Conservation (phyloP, 2,113 vertebrate genomes). For the human (Homo sapiens) region DNA sequence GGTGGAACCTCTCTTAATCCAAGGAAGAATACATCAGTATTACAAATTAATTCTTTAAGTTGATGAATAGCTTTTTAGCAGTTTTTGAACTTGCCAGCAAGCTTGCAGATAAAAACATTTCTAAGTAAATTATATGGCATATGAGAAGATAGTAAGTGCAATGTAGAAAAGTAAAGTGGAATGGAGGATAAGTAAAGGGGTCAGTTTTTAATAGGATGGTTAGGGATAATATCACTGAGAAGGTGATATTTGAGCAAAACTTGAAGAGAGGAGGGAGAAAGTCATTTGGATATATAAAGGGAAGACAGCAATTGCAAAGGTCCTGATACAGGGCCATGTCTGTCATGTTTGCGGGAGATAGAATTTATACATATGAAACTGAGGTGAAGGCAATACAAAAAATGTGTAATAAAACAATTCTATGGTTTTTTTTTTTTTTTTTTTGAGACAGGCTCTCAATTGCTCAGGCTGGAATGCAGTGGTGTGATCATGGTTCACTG, state of each 20-base stretch:
- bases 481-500: too few relatives aligned
- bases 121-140: constrained; percentile 22
- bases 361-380: not conserved
- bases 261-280: not conserved
- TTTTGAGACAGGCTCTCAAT: too few relatives aligned
- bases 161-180: not conserved
- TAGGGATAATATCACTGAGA: constrained; percentile 11
- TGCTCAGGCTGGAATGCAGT: too few relatives aligned
- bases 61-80: constrained; percentile 26
- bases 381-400: not conserved
- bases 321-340: not conserved
- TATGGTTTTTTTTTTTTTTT: too few relatives aligned
- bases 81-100: not conserved
- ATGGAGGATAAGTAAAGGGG: not conserved
- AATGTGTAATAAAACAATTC: constrained; percentile 23
- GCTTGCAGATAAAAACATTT: constrained; percentile 47
- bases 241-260: constrained; percentile 14
- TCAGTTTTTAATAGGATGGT: not conserved
- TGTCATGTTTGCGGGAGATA: not conserved
- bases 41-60: constrained; percentile 44
- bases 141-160: constrained; percentile 11
- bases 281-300: not conserved
- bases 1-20: not conserved
- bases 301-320: not conserved
- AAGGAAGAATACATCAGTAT: constrained; percentile 16